Percentiles rank a stretch among this genome's conserved stretches.
Evolutionary conservation across 2,113 vertebrate species (phyloP).

Genomic region (Phylloscopus trochiloides): DNA sequence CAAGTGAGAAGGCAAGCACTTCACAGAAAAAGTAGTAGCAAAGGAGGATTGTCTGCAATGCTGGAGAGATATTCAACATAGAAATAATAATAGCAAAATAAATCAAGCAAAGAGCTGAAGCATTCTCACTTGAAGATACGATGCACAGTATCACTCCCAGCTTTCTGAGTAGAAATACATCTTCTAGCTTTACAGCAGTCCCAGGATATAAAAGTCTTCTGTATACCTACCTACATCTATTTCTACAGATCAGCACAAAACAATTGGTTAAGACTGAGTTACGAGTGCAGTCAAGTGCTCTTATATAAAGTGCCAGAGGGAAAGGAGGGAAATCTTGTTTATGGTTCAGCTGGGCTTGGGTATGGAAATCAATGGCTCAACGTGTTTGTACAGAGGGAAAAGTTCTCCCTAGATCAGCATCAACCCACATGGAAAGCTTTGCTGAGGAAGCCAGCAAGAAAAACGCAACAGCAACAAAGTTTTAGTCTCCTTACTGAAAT

Average conservation of each 20-base stretch:
- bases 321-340: conserved; percentile 27
- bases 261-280: neutral
- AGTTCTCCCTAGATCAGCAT: neutral
- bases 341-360: neutral
- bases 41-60: neutral
- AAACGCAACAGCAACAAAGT: neutral
- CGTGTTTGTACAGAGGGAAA: neutral
- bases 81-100: neutral
- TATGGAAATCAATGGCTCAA: neutral
- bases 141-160: neutral
- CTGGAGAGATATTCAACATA: neutral
- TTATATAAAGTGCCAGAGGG: neutral
- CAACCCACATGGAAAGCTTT: neutral
- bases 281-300: neutral
- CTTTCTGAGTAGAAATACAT: neutral
- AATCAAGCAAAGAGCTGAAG: neutral
- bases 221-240: neutral
- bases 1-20: neutral
- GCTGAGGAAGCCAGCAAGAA: neutral
- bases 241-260: neutral
- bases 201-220: neutral
- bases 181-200: neutral
- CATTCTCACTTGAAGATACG: neutral
- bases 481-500: neutral
- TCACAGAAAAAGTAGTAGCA: neutral